These are phyloP conservation scores for Octodonta nipae DNA, from an alignment of 2,888 invertebrate genomes.

Conservation along the genomic window DNA sequence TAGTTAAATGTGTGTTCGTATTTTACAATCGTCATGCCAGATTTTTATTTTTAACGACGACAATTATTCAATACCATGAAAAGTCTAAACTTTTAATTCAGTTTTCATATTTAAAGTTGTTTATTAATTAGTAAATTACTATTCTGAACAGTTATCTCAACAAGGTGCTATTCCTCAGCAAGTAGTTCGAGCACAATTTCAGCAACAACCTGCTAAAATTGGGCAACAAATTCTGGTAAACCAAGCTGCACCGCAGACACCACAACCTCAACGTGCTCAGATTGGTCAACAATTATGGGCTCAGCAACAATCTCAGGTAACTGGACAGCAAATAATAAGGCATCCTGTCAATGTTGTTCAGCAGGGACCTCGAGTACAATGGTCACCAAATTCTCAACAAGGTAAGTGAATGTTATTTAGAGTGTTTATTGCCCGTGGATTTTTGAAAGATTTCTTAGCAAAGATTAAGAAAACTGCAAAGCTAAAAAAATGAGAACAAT, in stretches of 20 bases:
- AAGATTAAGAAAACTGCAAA: too few relatives aligned
- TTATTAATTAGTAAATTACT: neutral
- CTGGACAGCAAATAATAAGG: slow-evolving; percentile 35
- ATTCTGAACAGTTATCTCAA: neutral
- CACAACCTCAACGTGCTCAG: slow-evolving; percentile 21
- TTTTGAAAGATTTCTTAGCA: too few relatives aligned
- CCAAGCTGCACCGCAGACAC: slow-evolving; percentile 24
- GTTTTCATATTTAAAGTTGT: neutral
- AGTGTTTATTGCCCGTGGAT: too few relatives aligned
- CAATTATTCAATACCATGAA: too few relatives aligned
- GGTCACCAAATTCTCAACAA: neutral
- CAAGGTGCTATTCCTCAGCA: slow-evolving; percentile 13
- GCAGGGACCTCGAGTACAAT: slow-evolving; percentile 19
- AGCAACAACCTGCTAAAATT: slow-evolving; percentile 15
- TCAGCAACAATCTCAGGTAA: slow-evolving; percentile 24
- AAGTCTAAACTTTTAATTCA: slow-evolving; percentile 1
- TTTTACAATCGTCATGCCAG: too few relatives aligned
- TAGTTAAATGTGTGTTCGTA: too few relatives aligned
- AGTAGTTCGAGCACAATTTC: slow-evolving; percentile 20
- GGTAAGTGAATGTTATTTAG: too few relatives aligned
- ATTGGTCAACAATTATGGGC: slow-evolving; percentile 20
- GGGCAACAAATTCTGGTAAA: slow-evolving; percentile 14
- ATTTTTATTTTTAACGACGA: too few relatives aligned
- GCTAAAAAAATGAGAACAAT: too few relatives aligned
- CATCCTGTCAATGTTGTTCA: slow-evolving; percentile 41